Base-by-base conservation (phyloP, 2,113 vertebrate species). In the Trachemys scripta region DNA sequence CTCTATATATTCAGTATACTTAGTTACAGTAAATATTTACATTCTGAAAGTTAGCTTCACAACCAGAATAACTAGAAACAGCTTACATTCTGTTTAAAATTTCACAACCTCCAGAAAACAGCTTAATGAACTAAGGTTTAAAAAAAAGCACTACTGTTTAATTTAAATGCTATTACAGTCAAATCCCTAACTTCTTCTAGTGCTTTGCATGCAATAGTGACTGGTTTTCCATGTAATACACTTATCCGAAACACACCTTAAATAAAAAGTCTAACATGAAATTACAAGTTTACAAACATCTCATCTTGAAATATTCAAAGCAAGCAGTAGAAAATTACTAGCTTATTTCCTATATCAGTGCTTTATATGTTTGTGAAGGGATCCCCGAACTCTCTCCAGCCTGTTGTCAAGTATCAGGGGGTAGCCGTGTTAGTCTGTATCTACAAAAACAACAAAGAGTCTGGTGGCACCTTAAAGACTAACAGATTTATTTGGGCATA, bases 1-100 rank as follows among this genome's bases (percentile, higher is more conserved):
- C 12, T 29, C 56, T 92, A 35, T 13, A 53, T 53, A 8, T 50
- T 50, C 50, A 50, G 50, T 50, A 72, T 20, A 38, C 45, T 47
- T 88, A 42, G 65, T 72, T 91, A 50, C 12, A 75, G 76, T 82
- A 87, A 94, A 85, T 92, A 84, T 76, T 93, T 92, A n/a, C 84
- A 69, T 90, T 79, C 62, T 80, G 88, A 29, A 91, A 88, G 38
- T 31, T 75, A 79, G 42, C 42, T 91, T 92, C n/a, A 84, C 25
- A 87, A 13, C 2, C 22, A 85, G 65, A 82, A 94, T 29, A 78
- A 87, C 79, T 75, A 91, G 38, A 79, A 93, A 53, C 27, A 94
- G n/a, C 27, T 53, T 42, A 7, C 5, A 1, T 84, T 91, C 45
- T 85, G 29, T 85, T 57, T 3, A 88, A 81, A 94, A 94, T 14